Evolutionary conservation across 2,113 vertebrate genomes (phyloP).

Genomic region (Mandrillus leucophaeus): DNA sequence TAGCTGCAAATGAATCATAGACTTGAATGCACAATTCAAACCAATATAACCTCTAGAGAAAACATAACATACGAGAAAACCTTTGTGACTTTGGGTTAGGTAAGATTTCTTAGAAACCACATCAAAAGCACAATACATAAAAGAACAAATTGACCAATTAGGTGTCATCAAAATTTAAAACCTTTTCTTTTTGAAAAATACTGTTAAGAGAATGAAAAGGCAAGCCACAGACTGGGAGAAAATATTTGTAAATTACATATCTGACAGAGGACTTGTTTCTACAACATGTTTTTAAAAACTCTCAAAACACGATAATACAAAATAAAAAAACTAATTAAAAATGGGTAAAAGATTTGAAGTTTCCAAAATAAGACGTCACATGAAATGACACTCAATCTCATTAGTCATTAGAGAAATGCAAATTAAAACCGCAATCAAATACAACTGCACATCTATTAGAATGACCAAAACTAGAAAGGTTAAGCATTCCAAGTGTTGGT

Average conservation of each 20-base stretch:
- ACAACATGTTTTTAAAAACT: neutral
- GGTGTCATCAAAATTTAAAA: neutral
- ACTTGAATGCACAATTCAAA: neutral
- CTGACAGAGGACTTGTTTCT: neutral
- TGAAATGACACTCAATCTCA: neutral
- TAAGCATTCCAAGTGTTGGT: neutral
- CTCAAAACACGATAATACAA: neutral
- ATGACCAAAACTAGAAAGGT: neutral
- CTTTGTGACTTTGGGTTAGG: neutral
- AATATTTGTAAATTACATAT: neutral
- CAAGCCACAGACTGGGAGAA: neutral
- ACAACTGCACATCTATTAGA: neutral
- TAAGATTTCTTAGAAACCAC: neutral
- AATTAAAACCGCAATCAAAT: neutral
- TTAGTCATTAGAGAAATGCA: neutral
- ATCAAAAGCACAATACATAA: neutral
- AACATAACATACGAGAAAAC: neutral
- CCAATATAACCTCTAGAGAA: neutral
- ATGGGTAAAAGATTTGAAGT: neutral
- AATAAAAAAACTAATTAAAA: neutral
- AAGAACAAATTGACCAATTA: neutral
- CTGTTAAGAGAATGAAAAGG: neutral
- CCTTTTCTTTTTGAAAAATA: neutral
- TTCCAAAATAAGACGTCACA: neutral
- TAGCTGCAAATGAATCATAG: neutral